Percentiles rank a stretch among this genome's conserved stretches.
phyloP scores from a whole-genome alignment of 2,888 invertebrate genomes.

The Argyra leucocephala region DNA sequence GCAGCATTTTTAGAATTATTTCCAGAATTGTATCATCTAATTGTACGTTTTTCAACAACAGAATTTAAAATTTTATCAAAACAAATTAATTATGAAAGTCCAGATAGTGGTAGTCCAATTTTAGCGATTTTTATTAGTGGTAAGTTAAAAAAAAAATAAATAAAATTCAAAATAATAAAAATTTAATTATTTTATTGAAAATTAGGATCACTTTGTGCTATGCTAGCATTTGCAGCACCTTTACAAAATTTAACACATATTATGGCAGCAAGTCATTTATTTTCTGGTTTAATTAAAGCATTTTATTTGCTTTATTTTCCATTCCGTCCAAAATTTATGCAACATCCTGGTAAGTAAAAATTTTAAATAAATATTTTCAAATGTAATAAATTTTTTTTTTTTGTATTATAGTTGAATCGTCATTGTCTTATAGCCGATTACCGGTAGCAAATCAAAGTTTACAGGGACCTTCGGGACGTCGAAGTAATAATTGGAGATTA shows the following conservation, averaged over 20 bases:
- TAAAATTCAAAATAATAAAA: not conserved
- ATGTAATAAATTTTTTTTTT: not conserved
- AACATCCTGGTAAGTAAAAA: slow-evolving; percentile 34
- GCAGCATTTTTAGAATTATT: slow-evolving; percentile 49
- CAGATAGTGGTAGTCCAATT: slow-evolving; percentile 49
- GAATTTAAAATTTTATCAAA: slow-evolving; percentile 49
- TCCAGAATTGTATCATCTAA: slow-evolving; percentile 45
- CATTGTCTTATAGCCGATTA: slow-evolving; percentile 41
- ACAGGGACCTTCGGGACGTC: slow-evolving; percentile 20
- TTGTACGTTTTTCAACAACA: slow-evolving; percentile 48
- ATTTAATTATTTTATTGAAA: slow-evolving; percentile 10
- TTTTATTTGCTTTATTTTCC: slow-evolving; percentile 41
- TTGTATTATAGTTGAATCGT: slow-evolving; percentile 32
- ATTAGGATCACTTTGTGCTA: slow-evolving; percentile 48
- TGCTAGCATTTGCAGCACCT: slow-evolving; percentile 51
- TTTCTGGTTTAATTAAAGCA: slow-evolving; percentile 35
- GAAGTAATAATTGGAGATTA: slow-evolving; percentile 37
- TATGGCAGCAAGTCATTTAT: slow-evolving; percentile 41
- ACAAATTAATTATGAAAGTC: slow-evolving; percentile 47
- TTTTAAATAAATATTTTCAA: slow-evolving; percentile 8
- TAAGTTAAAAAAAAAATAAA: slow-evolving; percentile 19
- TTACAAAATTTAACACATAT: slow-evolving; percentile 46
- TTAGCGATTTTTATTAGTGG: slow-evolving; percentile 49
- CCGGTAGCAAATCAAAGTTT: slow-evolving; percentile 31
- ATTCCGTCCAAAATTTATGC: slow-evolving; percentile 40